Conservation (phyloP, 2,113 vertebrate species). For the Actenoides lindsayi region DNA sequence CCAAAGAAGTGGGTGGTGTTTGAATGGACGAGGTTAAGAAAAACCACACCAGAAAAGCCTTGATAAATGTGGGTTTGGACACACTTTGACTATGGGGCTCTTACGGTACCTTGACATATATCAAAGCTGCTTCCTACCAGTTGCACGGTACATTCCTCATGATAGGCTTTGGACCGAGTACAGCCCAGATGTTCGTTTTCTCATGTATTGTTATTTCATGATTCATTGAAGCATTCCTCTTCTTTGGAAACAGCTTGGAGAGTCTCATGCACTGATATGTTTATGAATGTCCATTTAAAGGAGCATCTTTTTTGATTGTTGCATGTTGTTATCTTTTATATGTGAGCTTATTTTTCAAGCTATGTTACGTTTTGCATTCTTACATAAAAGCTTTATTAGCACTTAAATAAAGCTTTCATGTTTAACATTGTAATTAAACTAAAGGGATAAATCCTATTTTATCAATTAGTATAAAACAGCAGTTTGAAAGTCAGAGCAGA, state of each 20-base stretch:
- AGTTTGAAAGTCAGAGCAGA: not conserved
- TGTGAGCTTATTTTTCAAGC: not conserved
- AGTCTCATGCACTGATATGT: not conserved
- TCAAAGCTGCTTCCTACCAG: not conserved
- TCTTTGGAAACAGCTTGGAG: not conserved
- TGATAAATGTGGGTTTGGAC: not conserved
- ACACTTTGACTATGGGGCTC: not conserved
- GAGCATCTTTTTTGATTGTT: not conserved
- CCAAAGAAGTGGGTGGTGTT: not conserved
- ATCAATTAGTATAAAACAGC: not conserved
- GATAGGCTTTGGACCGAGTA: not conserved
- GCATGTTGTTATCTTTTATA: not conserved
- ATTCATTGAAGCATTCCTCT: not conserved
- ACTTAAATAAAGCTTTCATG: not conserved
- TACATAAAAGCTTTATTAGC: not conserved
- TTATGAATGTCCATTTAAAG: not conserved
- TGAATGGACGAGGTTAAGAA: not conserved
- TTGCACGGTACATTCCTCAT: not conserved
- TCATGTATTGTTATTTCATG: not conserved
- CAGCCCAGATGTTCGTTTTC: not conserved
- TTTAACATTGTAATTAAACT: not conserved
- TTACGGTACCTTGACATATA: not conserved
- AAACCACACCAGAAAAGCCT: not conserved
- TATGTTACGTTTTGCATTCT: not conserved
- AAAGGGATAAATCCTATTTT: not conserved